These are phyloP conservation scores for Nomada hirtipes DNA, from an alignment of 2,888 invertebrate species.

Conservation along the genomic window DNA sequence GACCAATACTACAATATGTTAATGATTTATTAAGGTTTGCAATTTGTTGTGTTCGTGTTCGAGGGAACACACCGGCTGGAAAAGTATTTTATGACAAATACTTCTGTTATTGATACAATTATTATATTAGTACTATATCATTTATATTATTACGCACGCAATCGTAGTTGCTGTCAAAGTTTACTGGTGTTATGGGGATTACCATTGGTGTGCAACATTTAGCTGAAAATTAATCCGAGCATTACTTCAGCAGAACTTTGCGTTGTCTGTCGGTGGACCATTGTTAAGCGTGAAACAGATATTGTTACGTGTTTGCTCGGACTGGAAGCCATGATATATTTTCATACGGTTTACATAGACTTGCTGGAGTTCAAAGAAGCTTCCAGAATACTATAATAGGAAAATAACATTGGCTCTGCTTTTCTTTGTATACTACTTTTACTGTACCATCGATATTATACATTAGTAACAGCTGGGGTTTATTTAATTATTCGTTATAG, in stretches of 20 bases:
- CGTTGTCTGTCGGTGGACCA: background rate
- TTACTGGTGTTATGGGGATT: background rate
- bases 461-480: too few relatives aligned
- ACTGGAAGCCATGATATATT: background rate
- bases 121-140: background rate
- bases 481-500: too few relatives aligned
- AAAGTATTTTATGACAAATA: too few relatives aligned
- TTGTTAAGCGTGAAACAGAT: conserved; percentile 34
- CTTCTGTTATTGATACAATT: too few relatives aligned
- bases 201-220: conserved; percentile 13
- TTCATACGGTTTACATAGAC: background rate
- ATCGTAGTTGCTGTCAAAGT: background rate
- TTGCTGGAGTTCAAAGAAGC: background rate
- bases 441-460: too few relatives aligned
- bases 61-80: too few relatives aligned
- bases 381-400: background rate
- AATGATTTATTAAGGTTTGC: too few relatives aligned
- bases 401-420: too few relatives aligned
- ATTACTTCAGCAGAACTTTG: conserved; percentile 22
- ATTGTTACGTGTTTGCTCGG: background rate
- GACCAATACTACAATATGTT: too few relatives aligned
- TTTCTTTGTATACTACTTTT: too few relatives aligned
- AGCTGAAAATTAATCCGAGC: conserved; percentile 33
- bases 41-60: too few relatives aligned
- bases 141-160: background rate